Percentiles rank a stretch among this genome's conserved stretches.
These are phyloP conservation scores for Hylyphantes graminicola DNA, from an alignment of 1,140 invertebrate species.

Conservation along the genomic window DNA sequence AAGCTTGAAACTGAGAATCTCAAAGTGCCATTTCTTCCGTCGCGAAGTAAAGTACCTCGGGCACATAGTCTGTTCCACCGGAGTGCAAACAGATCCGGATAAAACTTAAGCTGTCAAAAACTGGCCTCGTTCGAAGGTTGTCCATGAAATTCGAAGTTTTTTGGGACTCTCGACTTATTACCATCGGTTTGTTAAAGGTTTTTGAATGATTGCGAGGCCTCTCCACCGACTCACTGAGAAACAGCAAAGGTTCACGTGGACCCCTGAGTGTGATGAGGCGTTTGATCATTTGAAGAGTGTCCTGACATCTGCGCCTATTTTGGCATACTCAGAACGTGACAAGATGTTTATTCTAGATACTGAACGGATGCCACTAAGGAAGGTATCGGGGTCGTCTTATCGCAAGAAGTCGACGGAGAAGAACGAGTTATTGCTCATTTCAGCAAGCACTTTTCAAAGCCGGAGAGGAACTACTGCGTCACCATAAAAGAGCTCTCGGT, in stretches of 20 bases:
- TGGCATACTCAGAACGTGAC: not conserved
- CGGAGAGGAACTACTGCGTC: slow-evolving; percentile 10
- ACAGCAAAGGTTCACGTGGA: not conserved
- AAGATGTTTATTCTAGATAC: slow-evolving; percentile 3
- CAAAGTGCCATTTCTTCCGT: no score
- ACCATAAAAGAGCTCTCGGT: not conserved
- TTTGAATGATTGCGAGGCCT: not conserved
- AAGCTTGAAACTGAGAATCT: no score
- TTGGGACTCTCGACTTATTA: not conserved
- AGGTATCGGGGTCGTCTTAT: not conserved
- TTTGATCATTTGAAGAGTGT: not conserved
- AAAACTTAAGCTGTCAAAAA: no score
- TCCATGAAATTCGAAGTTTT: not conserved
- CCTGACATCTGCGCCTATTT: not conserved
- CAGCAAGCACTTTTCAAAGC: not conserved
- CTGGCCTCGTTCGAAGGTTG: not conserved
- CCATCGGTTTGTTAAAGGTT: not conserved
- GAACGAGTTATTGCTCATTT: not conserved
- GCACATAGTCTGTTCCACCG: no score
- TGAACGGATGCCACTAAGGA: slow-evolving; percentile 8
- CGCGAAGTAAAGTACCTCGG: no score
- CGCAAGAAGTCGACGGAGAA: not conserved
- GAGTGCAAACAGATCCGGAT: no score
- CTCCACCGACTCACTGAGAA: not conserved
- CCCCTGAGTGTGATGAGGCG: not conserved